Conservation (phyloP, 2,113 vertebrate species). For the Cranoglanis bouderius region DNA sequence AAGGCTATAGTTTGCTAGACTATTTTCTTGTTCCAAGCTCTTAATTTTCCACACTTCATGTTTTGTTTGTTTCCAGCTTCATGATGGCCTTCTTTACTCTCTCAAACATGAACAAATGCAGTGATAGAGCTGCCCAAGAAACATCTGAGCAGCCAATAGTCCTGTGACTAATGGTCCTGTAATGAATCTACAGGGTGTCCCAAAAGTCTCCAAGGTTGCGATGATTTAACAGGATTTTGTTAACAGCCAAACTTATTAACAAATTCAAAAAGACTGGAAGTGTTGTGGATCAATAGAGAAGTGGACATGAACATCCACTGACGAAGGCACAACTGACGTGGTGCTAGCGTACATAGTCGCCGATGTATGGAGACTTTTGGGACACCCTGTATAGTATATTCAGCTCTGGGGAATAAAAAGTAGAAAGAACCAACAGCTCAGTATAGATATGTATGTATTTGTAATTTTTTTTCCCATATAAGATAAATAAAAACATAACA, state of each 20-base stretch:
- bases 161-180: not conserved
- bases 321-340: too few species aligned
- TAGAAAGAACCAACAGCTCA: conserved; percentile 2
- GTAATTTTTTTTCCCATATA: conserved; percentile 61
- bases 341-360: too few species aligned
- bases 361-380: too few species aligned
- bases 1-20: not conserved
- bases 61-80: not conserved
- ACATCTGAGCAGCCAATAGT: not conserved
- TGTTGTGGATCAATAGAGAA: too few species aligned
- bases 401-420: not conserved
- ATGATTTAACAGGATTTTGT: too few species aligned
- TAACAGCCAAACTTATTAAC: too few species aligned
- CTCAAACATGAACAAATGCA: not conserved
- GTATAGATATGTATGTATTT: conserved; percentile 62
- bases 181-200: not conserved
- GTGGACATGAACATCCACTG: too few species aligned
- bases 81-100: not conserved
- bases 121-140: not conserved
- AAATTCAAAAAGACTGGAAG: too few species aligned
- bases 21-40: not conserved
- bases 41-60: not conserved
- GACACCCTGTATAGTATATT: not conserved
- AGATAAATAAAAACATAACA: conserved; percentile 66
- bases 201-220: too few species aligned